Evolutionary conservation across 2,113 vertebrate species (phyloP), one percentile per base, ranked within the genome.

Genomic region (Coryphaenoides rupestris): DNA sequence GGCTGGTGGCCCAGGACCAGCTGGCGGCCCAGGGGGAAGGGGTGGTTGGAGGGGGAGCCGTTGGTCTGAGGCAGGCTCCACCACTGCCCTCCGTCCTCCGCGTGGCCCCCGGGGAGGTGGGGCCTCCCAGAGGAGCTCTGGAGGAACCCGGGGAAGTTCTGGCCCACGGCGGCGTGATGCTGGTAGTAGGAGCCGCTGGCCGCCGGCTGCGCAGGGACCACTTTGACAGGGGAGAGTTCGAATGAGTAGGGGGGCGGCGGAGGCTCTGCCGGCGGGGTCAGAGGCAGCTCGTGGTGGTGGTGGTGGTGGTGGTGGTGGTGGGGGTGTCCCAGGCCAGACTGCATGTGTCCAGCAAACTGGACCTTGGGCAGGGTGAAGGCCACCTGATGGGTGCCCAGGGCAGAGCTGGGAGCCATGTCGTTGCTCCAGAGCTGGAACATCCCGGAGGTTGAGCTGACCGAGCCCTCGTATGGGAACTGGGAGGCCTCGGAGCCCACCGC

Each of bases 371-470:
- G 82, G 0, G 88, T 88, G 76, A 94, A 92, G 24, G 93, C 85
- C 91, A 92, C 88, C 81, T 91, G 84, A 69, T 91, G 92, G 4
- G 91, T 84, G 53, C 85, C 84, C 47, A 93, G 84, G 56, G 84
- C 85, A 0, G 91, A 61, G 67, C 83, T 89, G 5, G 89, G 82
- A 0, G 90, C 40, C 69, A 91, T 81, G 1, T 94, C 92, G 1
- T 92, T 93, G 89, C 91, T 90, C 93, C 93, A 94, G 19, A 93
- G 81, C 77, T 92, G 93, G 75, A 93, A 92, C 93, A 94, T 94
- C 23, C 91, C 90, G 4, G 89, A 86, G 0, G 90, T 74, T 60
- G 90, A 87, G 56, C 86, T 90, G 65, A 90, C 87, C 0, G 86
- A 68, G 28, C 88, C 72, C 19, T 92, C 92, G 49, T 92, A 92